phyloP scores from a whole-genome alignment of 2,113 vertebrate species.

The Muntiacus muntjak region DNA sequence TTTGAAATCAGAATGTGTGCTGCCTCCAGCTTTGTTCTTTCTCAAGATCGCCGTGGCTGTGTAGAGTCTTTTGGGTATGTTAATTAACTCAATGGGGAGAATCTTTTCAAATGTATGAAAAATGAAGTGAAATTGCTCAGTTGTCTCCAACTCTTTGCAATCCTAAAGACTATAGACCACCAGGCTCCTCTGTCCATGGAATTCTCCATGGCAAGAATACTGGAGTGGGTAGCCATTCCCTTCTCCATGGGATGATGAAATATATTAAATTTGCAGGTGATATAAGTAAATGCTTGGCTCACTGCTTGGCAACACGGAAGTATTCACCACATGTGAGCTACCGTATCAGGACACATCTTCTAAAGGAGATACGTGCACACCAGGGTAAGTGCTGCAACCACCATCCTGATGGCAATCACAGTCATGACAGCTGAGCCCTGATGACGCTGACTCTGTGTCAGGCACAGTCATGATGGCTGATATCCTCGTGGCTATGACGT shows the following conservation, averaged over 20 bases:
- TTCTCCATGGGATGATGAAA: not conserved
- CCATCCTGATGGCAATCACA: not conserved
- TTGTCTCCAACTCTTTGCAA: not conserved
- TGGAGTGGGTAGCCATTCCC: not conserved
- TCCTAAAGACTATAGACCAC: not conserved
- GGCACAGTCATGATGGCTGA: fast-evolving
- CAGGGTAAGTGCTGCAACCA: not conserved
- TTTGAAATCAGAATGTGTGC: not conserved
- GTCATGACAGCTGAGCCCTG: not conserved
- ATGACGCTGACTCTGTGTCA: not conserved
- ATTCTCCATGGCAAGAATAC: not conserved
- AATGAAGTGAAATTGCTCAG: not conserved
- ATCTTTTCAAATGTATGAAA: not conserved
- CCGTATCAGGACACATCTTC: not conserved
- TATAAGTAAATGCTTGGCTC: not conserved
- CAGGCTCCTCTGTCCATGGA: not conserved
- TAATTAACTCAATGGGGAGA: not conserved
- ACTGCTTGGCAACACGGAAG: not conserved
- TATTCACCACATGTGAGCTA: not conserved
- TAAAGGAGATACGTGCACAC: not conserved
- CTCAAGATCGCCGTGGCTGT: not conserved
- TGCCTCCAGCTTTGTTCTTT: not conserved
- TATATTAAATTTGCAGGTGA: not conserved
- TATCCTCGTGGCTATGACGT: not conserved
- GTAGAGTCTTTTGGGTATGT: not conserved